phyloP scores from a whole-genome alignment of 2,113 vertebrate genomes.

The Chloebia gouldiae region DNA sequence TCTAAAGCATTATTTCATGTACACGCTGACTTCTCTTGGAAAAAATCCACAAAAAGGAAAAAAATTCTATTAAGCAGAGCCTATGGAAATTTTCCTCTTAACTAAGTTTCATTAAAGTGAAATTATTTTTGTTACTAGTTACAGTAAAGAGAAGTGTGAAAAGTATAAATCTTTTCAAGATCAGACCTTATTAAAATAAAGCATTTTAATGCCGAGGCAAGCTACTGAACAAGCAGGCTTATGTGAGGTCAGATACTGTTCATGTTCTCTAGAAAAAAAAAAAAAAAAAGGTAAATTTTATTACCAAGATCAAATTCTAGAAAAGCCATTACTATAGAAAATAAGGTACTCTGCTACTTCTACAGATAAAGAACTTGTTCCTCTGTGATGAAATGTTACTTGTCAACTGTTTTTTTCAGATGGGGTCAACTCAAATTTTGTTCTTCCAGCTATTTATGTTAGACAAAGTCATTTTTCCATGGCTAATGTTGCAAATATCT shows the following conservation, averaged over 20 bases:
- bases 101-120: background rate
- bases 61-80: background rate
- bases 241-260: background rate
- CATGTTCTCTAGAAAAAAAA: background rate
- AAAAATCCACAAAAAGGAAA: background rate
- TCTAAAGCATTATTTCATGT: background rate
- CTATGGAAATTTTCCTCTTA: background rate
- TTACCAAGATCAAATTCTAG: background rate
- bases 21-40: background rate
- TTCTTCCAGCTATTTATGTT: conserved; percentile 44
- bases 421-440: background rate
- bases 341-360: background rate
- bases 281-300: background rate
- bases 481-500: conserved; percentile 36
- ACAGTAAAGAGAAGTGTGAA: background rate
- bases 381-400: background rate
- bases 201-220: background rate
- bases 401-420: background rate
- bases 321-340: background rate
- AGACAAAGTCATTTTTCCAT: conserved; percentile 52
- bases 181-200: background rate
- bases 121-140: background rate
- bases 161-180: background rate
- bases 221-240: background rate
- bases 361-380: background rate